Percentiles rank a stretch among this genome's conserved stretches.
Conservation (phyloP, 2,797 vertebrate species). For the Tympanoctomys barrerae region DNA sequence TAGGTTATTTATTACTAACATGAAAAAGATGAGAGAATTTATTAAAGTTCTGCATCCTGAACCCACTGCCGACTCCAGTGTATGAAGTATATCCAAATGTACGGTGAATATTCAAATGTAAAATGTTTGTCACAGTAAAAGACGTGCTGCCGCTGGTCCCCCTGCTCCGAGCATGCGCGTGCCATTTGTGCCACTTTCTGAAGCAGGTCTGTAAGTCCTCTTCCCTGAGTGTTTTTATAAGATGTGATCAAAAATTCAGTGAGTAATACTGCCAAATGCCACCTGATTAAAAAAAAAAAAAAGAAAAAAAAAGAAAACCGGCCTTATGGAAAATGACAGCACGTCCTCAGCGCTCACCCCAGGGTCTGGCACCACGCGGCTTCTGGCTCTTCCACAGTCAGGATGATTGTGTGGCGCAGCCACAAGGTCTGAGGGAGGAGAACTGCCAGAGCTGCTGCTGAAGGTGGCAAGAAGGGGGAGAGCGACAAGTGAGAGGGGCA, state of each 20-base stretch:
- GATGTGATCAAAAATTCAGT: not conserved
- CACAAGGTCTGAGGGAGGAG: not conserved
- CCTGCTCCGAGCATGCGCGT: rapidly evolving
- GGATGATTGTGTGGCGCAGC: not conserved
- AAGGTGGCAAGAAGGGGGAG: not conserved
- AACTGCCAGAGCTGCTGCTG: not conserved
- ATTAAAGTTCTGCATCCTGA: not conserved
- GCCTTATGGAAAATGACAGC: not conserved
- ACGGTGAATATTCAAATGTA: not conserved
- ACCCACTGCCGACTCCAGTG: rapidly evolving
- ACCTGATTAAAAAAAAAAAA: too few species aligned
- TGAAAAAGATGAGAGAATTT: not conserved
- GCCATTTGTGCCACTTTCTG: not conserved
- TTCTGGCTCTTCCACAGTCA: not conserved
- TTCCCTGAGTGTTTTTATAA: not conserved
- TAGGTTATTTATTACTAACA: not conserved
- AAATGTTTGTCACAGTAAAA: not conserved
- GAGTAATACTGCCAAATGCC: not conserved
- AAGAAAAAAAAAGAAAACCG: too few species aligned
- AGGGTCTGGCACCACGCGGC: not conserved
- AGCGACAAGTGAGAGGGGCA: not conserved
- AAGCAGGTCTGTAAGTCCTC: not conserved
- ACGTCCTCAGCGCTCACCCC: not conserved
- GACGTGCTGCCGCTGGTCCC: not conserved
- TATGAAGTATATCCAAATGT: not conserved